Percentiles rank a stretch among this genome's conserved stretches.
These are phyloP conservation scores for Umimayanthus kanabou DNA, from an alignment of 92 coral and sea anemone species.

Conservation along the genomic window DNA sequence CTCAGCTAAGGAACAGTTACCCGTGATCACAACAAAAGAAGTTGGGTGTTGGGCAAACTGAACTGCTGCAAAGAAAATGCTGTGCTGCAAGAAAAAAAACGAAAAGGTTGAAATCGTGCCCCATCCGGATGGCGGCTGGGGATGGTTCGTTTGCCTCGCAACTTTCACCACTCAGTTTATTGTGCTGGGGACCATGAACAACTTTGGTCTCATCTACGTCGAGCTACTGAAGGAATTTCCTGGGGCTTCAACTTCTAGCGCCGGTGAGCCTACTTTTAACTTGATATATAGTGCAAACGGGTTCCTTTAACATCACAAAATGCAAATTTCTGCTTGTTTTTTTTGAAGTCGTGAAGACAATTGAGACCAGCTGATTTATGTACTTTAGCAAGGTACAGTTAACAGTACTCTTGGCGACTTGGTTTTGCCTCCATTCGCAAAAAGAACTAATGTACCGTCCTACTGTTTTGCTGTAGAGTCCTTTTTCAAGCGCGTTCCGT, in stretches of 20 bases:
- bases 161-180: slow-evolving; percentile 88
- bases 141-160: slow-evolving; percentile 95
- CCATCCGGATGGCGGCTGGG: slow-evolving; percentile 98
- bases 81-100: slow-evolving; percentile 72
- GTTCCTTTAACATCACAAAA: no score
- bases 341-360: slow-evolving; percentile 14
- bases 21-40: neutral
- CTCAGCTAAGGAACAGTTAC: neutral
- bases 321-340: slow-evolving; percentile 15
- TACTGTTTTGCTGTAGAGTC: neutral
- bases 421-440: neutral
- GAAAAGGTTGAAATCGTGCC: slow-evolving; percentile 76
- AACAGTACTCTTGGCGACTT: neutral
- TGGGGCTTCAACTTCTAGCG: slow-evolving; percentile 18
- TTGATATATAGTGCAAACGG: neutral
- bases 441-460: neutral
- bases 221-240: slow-evolving; percentile 74
- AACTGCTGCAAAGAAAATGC: slow-evolving; percentile 45
- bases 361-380: neutral
- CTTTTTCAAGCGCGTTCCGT: neutral
- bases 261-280: slow-evolving; percentile 1
- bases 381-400: slow-evolving; percentile 9
- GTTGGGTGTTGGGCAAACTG: neutral
- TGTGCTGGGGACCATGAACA: slow-evolving; percentile 97
- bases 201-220: slow-evolving; percentile 91